These are phyloP conservation scores for Lutraria lutraria DNA, from an alignment of 2,888 invertebrate species.

Conservation along the genomic window DNA sequence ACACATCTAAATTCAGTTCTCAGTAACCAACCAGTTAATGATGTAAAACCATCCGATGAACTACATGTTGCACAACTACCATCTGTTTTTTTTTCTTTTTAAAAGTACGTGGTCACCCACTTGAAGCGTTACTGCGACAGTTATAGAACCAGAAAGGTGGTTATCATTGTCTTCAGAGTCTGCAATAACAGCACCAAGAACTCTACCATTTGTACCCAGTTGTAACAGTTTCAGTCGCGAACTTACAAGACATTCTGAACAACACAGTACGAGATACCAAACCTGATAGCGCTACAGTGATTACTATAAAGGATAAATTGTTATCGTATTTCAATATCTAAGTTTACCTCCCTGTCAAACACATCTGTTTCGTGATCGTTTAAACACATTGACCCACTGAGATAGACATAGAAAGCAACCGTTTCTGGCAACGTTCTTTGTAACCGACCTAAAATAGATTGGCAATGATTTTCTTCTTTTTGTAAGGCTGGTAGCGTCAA, in stretches of 20 bases:
- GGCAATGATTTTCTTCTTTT: too few relatives aligned
- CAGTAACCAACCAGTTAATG: not conserved
- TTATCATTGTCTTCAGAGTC: slow-evolving; percentile 2
- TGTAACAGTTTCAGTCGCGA: too few relatives aligned
- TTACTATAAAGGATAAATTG: too few relatives aligned
- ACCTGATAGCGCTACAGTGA: too few relatives aligned
- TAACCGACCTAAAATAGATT: not conserved
- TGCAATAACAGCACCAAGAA: not conserved
- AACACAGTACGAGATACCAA: too few relatives aligned
- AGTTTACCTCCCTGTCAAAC: slow-evolving; percentile 29
- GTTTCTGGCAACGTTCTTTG: not conserved
- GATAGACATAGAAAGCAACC: slow-evolving; percentile 28
- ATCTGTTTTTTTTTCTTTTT: not conserved
- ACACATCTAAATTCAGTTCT: not conserved
- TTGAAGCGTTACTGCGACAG: slow-evolving; percentile 7
- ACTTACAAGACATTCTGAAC: too few relatives aligned
- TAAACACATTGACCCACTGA: slow-evolving; percentile 10
- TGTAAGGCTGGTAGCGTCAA: not conserved
- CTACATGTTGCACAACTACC: not conserved
- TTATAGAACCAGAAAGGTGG: not conserved
- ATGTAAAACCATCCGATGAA: not conserved
- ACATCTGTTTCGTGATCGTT: slow-evolving; percentile 13
- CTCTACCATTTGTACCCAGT: not conserved
- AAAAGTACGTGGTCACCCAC: slow-evolving; percentile 23
- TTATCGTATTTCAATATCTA: not conserved